A percentile compares a stretch with the other conserved stretches of the same genome.
Conservation (phyloP, 2,888 invertebrate genomes). For the Lamellibrachia satsuma region DNA sequence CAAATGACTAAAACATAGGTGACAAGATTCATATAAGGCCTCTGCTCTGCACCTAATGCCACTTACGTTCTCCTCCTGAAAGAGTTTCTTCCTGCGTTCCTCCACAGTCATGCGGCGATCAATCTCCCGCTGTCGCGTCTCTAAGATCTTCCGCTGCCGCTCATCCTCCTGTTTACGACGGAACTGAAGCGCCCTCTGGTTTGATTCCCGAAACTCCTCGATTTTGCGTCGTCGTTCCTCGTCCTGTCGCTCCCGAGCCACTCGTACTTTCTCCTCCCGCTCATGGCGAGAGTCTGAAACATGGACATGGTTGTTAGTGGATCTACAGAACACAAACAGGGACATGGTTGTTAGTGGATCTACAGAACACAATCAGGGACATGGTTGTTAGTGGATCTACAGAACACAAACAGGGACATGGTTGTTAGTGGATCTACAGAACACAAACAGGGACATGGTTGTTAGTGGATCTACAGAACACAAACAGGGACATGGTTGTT, state of each 20-base stretch:
- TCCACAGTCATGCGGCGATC: conserved; percentile 31
- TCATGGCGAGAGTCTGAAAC: background rate
- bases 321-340: too few species aligned
- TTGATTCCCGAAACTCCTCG: conserved; percentile 10
- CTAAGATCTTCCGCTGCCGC: conserved; percentile 27
- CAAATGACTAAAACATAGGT: background rate
- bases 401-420: too few species aligned
- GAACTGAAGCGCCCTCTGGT: conserved; percentile 17
- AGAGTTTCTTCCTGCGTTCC: conserved; percentile 29
- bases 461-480: too few species aligned
- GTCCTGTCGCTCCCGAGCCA: background rate
- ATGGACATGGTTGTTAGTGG: background rate
- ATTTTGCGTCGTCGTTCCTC: background rate
- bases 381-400: too few species aligned
- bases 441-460: too few species aligned
- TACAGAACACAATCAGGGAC: too few species aligned
- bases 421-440: too few species aligned
- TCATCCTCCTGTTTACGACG: conserved; percentile 41
- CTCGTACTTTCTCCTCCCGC: background rate
- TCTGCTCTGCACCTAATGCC: background rate
- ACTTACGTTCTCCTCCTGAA: conserved; percentile 31
- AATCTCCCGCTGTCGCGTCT: conserved; percentile 29
- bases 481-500: too few species aligned
- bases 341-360: too few species aligned
- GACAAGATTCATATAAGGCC: background rate